Conservation (phyloP, 2,888 invertebrate genomes). For the Tenthredo distinguenda region DNA sequence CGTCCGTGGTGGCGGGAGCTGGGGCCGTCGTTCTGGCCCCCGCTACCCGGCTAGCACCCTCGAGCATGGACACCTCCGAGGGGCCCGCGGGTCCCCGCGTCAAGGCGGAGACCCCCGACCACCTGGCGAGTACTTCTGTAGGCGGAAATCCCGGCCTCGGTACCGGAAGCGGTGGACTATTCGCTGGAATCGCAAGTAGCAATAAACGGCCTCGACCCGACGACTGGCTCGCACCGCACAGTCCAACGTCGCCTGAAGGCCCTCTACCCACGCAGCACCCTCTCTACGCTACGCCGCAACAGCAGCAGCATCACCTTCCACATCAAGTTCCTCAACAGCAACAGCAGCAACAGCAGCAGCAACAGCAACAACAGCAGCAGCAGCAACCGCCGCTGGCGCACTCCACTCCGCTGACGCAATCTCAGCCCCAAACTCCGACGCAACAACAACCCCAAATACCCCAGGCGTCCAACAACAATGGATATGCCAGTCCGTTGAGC, state of each 20-base stretch:
- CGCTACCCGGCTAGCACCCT: constrained; percentile 79
- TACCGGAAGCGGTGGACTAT: constrained; percentile 70
- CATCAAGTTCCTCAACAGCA: constrained; percentile 58
- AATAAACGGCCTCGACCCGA: constrained; percentile 81
- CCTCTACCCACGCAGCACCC: constrained; percentile 81
- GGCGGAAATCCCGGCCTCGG: constrained; percentile 73
- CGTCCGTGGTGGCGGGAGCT: constrained; percentile 80
- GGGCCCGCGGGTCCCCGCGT: constrained; percentile 63
- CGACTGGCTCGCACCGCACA: constrained; percentile 84
- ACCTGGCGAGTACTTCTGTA: constrained; percentile 69
- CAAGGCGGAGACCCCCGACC: constrained; percentile 80
- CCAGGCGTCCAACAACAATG: constrained; percentile 82
- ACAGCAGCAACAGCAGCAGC: constrained; percentile 55
- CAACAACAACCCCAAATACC: constrained; percentile 58
- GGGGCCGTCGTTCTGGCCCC: constrained; percentile 74
- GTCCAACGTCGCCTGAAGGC: constrained; percentile 79
- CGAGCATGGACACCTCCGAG: constrained; percentile 66
- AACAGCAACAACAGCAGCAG: constrained; percentile 51
- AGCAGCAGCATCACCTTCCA: constrained; percentile 64
- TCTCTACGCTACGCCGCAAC: constrained; percentile 78
- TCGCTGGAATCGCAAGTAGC: constrained; percentile 75
- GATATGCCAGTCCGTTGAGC: constrained; percentile 92
- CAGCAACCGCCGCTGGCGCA: constrained; percentile 66
- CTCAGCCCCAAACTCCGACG: constrained; percentile 58
- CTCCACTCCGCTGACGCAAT: constrained; percentile 65